Percentiles rank a stretch among this genome's conserved stretches.
These are phyloP conservation scores for Notarius quadriscutis DNA, from an alignment of 2,113 vertebrate species.

Conservation along the genomic window DNA sequence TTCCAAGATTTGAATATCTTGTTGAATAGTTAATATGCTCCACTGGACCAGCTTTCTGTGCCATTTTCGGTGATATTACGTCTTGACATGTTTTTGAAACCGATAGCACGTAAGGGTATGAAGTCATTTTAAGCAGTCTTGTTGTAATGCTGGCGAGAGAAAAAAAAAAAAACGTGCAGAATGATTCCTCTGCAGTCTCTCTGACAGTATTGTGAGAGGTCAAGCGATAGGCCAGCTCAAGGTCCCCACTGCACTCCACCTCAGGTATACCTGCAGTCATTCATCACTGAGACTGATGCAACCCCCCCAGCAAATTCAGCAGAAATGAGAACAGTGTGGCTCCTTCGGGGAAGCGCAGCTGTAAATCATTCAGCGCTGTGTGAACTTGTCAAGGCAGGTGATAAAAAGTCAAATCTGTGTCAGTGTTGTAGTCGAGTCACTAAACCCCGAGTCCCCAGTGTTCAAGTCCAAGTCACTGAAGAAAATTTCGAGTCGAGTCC, in stretches of 20 bases:
- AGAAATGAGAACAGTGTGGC: slow-evolving; percentile 7
- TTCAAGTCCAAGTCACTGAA: too few species aligned
- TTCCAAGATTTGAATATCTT: background rate
- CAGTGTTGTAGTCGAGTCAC: too few species aligned
- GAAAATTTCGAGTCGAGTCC: too few species aligned
- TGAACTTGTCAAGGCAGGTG: background rate
- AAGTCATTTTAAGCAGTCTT: background rate
- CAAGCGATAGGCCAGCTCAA: slow-evolving; percentile 23
- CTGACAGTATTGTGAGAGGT: slow-evolving; percentile 3
- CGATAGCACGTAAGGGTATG: background rate
- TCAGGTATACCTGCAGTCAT: slow-evolving; percentile 58
- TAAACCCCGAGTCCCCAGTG: too few species aligned
- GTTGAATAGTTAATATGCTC: background rate
- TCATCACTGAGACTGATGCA: slow-evolving; percentile 47
- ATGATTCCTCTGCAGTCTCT: background rate
- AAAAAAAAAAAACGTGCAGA: background rate
- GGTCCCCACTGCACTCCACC: slow-evolving; percentile 5
- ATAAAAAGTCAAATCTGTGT: background rate
- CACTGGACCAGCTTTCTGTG: background rate
- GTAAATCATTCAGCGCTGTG: background rate
- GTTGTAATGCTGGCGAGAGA: too few species aligned
- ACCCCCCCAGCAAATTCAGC: slow-evolving; percentile 25
- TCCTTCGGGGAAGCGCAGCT: background rate
- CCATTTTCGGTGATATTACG: background rate
- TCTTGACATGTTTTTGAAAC: background rate